Evolutionary conservation across 2,797 vertebrate genomes (phyloP).

Genomic region (Mormyrops boulengeri): DNA sequence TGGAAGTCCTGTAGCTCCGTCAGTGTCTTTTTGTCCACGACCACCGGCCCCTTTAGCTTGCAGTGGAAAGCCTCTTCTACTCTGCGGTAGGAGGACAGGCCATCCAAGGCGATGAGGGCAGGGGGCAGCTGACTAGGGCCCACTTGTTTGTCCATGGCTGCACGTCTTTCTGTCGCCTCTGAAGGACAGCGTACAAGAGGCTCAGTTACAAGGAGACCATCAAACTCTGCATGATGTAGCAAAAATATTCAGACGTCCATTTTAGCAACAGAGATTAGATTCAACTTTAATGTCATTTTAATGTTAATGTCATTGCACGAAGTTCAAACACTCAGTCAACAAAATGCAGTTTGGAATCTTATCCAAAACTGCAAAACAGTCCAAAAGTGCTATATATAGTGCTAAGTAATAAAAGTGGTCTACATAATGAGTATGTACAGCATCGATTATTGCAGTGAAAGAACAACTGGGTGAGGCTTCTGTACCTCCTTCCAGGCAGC

Average conservation of each 20-base stretch:
- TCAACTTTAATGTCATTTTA: background rate
- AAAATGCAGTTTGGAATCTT: background rate
- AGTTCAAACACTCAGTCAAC: background rate
- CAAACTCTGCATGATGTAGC: background rate
- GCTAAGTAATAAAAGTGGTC: background rate
- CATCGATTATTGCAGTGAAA: background rate
- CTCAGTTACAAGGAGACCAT: background rate
- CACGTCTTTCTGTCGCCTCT: slow-evolving; percentile 78
- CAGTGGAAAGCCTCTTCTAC: slow-evolving; percentile 89
- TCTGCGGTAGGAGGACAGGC: slow-evolving; percentile 54
- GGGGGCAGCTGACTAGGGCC: slow-evolving; percentile 64
- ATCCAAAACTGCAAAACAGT: background rate
- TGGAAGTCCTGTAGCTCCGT: slow-evolving; percentile 90
- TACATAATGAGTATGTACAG: background rate
- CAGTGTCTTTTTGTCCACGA: slow-evolving; percentile 85
- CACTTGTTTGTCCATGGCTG: slow-evolving; percentile 52
- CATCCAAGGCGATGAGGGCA: slow-evolving; percentile 67
- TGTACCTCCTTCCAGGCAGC: background rate
- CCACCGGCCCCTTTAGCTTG: slow-evolving; percentile 73
- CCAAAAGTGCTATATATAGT: background rate
- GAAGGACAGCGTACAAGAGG: slow-evolving; percentile 17
- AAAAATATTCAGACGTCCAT: background rate
- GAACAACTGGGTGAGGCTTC: background rate
- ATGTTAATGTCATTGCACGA: background rate
- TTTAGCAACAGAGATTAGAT: background rate